Base-by-base conservation (phyloP, 2,113 vertebrate species). In the Gasterosteus aculeatus region DNA sequence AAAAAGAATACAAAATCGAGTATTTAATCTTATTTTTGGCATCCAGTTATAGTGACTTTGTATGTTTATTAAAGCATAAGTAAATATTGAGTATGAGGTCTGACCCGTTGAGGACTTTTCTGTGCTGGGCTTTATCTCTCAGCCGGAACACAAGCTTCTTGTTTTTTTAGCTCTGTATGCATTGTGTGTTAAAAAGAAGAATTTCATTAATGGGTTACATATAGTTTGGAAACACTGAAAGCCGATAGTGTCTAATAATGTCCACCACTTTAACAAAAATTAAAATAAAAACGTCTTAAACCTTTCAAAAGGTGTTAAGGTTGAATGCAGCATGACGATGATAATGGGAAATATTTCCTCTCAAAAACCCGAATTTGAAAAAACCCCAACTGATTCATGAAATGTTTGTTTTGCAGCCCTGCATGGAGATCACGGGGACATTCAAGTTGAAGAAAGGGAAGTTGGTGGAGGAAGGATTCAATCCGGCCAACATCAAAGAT, bases 401-500 rank as follows among this genome's bases (percentile, higher is more conserved):
- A 64, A 19, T 5, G 5, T 75, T 47, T 78, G 26, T 85, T 14
- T 89, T 80, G 1, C 78, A 98, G 97, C 91, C 92, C 0, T 22
- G 63, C 8, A 82, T 99, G 92, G 95, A 97, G 77, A 31, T 95
- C 85, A 99, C 97, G 0, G 92, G 92, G 31, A 97, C 96, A 0
- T 99, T 96, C 94, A 99, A 99, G 88, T 94, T 96, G 82, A 84
- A 93, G 77, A 98, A 99, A 71, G 83, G 84, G 80, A 91, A 73
- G 64, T 68, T 99, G 75, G 94, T 96, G 57, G 85, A 88, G 12
- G 96, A 99, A n/a, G 97, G 97, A 35, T 99, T 98, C 15, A 33
- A 96, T 42, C 94, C 95, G 3, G 44, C 33, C 0, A 0, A 56
- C 12, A 64, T 97, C 19, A 3, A 11, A 0, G 97, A 98, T 14